Evolutionary conservation across 2,888 invertebrate species (phyloP).

Genomic region (Coelinius sp.): DNA sequence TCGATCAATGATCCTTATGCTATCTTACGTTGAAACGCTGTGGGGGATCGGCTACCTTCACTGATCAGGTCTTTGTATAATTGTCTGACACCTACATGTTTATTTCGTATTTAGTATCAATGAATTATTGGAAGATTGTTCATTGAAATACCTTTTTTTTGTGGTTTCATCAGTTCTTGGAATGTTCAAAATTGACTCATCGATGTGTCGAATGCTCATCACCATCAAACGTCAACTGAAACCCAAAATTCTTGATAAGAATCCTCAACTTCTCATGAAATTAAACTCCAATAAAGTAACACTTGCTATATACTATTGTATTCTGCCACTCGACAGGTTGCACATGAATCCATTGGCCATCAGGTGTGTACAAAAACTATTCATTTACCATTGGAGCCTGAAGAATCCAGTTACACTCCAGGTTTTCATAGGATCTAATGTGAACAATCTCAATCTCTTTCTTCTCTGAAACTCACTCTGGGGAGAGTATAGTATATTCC

Average conservation of each 20-base stretch:
- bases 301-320: constrained; percentile 15
- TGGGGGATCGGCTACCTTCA: constrained; percentile 18
- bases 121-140: background rate
- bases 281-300: constrained; percentile 18
- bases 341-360: constrained; percentile 20
- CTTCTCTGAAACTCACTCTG: constrained; percentile 29
- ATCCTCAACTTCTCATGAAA: background rate
- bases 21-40: background rate
- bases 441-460: constrained; percentile 36
- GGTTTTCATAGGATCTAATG: constrained; percentile 32
- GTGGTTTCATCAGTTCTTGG: too few species aligned
- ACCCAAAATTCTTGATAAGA: background rate
- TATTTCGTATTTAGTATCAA: background rate
- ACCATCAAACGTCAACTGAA: background rate
- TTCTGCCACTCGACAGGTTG: constrained; percentile 30
- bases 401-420: constrained; percentile 2
- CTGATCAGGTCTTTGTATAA: background rate
- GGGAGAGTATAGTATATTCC: constrained; percentile 21
- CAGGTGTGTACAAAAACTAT: constrained; percentile 31
- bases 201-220: too few species aligned
- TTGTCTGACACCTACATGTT: background rate
- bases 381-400: background rate
- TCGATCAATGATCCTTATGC: constrained; percentile 16
- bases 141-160: too few species aligned
- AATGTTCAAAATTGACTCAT: too few species aligned